phyloP scores from a whole-genome alignment of 2,797 vertebrate species.

The Paedocypris micromegethes region DNA sequence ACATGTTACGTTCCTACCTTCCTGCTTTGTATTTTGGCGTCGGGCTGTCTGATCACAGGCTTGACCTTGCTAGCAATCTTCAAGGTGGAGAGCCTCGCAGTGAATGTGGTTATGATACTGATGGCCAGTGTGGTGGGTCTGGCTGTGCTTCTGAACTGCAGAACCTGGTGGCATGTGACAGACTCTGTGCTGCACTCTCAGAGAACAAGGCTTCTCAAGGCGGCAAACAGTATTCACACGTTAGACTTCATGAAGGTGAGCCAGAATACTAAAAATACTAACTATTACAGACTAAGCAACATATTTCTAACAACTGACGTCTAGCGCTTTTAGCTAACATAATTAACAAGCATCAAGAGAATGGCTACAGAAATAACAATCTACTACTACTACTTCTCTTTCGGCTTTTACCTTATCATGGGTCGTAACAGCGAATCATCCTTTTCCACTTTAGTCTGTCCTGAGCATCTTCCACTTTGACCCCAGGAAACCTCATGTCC shows the following conservation, averaged over 20 bases:
- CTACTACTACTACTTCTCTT: too few relatives aligned
- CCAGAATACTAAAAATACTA: too few relatives aligned
- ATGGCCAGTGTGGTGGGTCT: constrained; percentile 85
- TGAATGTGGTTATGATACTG: constrained; percentile 85
- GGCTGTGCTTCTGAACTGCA: constrained; percentile 85
- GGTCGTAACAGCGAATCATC: too few relatives aligned
- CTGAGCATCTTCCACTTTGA: too few relatives aligned
- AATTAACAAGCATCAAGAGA: too few relatives aligned
- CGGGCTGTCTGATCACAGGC: constrained; percentile 83
- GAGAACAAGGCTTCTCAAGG: constrained; percentile 85
- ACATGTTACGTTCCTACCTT: constrained; percentile 96
- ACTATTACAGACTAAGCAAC: too few relatives aligned
- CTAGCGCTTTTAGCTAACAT: too few relatives aligned
- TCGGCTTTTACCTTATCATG: too few relatives aligned
- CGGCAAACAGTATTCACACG: constrained; percentile 88
- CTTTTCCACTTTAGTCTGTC: too few relatives aligned
- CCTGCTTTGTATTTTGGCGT: constrained; percentile 84
- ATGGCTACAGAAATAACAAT: too few relatives aligned
- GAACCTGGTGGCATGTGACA: constrained; percentile 95
- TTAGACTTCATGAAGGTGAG: constrained; percentile 97
- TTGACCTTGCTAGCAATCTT: constrained; percentile 86
- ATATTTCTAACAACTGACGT: too few relatives aligned
- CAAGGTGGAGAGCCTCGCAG: constrained; percentile 85
- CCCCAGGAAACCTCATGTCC: too few relatives aligned
- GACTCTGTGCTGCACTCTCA: constrained; percentile 94